Percentiles rank a stretch among this genome's conserved stretches.
Conservation (phyloP, 2,113 vertebrate species). For the Rissa tridactyla region DNA sequence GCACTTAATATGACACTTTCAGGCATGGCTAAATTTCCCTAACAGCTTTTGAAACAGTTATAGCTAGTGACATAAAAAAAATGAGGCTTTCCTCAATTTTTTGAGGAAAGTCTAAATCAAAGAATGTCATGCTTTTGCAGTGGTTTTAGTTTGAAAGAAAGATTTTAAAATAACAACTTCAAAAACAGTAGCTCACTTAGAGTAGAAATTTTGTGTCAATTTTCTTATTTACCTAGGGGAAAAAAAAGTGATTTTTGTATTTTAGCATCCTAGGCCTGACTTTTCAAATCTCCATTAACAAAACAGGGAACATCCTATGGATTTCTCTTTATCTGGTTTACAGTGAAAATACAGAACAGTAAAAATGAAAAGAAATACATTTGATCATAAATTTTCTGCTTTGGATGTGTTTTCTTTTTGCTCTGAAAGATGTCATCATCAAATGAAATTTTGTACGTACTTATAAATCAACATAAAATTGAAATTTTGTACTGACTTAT, state of each 20-base stretch:
- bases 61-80: background rate
- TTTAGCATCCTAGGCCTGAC: background rate
- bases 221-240: background rate
- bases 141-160: background rate
- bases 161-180: background rate
- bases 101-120: background rate
- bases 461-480: background rate
- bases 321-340: background rate
- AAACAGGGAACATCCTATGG: background rate
- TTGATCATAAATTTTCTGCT: background rate
- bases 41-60: background rate
- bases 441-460: background rate
- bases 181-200: background rate
- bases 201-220: background rate
- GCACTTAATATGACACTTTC: background rate
- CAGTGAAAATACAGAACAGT: background rate
- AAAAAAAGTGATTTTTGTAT: background rate
- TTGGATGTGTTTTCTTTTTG: background rate
- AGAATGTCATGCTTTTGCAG: background rate
- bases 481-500: background rate
- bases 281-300: background rate
- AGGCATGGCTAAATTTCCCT: background rate
- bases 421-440: background rate
- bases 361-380: background rate
- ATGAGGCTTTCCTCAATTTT: background rate